Percentiles rank a stretch among this genome's conserved stretches.
phyloP scores from a whole-genome alignment of 2,113 vertebrate genomes.

The Erythrocebus patas region DNA sequence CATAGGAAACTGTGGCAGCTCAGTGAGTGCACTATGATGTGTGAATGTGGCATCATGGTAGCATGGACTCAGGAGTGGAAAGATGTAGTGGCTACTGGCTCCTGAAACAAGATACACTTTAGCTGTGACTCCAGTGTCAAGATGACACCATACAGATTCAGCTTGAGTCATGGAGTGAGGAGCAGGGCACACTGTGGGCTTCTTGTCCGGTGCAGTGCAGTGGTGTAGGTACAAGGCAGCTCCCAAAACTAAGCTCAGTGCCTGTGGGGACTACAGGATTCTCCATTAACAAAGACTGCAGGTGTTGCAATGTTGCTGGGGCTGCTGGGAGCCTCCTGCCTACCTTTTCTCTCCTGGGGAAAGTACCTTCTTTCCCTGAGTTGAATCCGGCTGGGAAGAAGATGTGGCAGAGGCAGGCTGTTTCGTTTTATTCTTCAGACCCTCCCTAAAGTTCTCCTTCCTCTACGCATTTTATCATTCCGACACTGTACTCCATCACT shows the following conservation, averaged over 20 bases:
- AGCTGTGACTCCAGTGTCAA: neutral
- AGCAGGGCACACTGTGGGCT: neutral
- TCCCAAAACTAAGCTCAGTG: neutral
- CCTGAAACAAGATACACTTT: neutral
- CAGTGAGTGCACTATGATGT: neutral
- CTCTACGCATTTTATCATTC: neutral
- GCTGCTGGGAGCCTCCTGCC: neutral
- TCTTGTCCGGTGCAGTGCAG: neutral
- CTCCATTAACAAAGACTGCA: neutral
- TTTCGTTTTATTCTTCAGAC: neutral
- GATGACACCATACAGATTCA: neutral
- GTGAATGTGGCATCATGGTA: neutral
- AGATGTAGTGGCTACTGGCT: neutral
- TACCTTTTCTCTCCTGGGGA: neutral
- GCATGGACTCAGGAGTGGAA: neutral
- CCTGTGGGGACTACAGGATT: neutral
- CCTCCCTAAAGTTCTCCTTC: neutral
- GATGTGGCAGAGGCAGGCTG: neutral
- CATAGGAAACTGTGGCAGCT: neutral
- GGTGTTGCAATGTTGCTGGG: neutral
- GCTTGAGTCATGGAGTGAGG: neutral
- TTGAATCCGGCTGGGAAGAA: neutral
- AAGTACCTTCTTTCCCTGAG: neutral
- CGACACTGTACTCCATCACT: neutral
- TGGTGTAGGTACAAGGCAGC: neutral